Evolutionary conservation across 2,113 vertebrate species (phyloP).

Genomic region (Callipepla squamata): DNA sequence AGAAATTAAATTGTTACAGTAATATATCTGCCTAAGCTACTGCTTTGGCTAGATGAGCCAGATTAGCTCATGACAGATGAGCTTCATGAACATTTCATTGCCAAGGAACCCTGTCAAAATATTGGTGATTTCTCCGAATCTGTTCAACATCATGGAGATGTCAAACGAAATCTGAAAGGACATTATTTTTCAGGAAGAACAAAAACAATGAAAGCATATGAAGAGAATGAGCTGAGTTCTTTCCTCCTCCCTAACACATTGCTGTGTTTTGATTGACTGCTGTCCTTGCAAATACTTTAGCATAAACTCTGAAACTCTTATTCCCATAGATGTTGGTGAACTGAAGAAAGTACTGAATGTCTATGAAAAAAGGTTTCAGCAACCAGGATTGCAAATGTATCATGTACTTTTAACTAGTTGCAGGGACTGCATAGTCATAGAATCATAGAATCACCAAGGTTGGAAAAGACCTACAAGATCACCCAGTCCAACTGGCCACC

Average conservation of each 20-base stretch:
- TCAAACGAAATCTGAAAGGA: constrained; percentile 74
- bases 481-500: no score
- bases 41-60: constrained; percentile 77
- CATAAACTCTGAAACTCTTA: background rate
- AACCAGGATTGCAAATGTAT: background rate
- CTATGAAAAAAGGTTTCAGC: background rate
- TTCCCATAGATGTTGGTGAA: background rate
- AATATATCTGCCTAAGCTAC: constrained; percentile 63
- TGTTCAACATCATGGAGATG: constrained; percentile 78
- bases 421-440: background rate
- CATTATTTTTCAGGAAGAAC: constrained; percentile 75
- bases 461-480: no score
- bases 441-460: no score
- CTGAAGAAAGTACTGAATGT: background rate
- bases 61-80: constrained; percentile 78
- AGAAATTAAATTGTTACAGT: constrained; percentile 70
- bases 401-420: background rate
- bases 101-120: constrained; percentile 79
- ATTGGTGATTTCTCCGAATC: constrained; percentile 78
- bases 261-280: constrained; percentile 28
- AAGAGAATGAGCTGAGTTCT: constrained; percentile 56
- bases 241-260: background rate
- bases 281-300: constrained; percentile 4
- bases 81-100: constrained; percentile 77
- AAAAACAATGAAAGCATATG: constrained; percentile 69